Percentiles rank a stretch among this genome's conserved stretches.
These are phyloP conservation scores for Podarcis raffonei DNA, from an alignment of 2,113 vertebrate species.

Conservation along the genomic window DNA sequence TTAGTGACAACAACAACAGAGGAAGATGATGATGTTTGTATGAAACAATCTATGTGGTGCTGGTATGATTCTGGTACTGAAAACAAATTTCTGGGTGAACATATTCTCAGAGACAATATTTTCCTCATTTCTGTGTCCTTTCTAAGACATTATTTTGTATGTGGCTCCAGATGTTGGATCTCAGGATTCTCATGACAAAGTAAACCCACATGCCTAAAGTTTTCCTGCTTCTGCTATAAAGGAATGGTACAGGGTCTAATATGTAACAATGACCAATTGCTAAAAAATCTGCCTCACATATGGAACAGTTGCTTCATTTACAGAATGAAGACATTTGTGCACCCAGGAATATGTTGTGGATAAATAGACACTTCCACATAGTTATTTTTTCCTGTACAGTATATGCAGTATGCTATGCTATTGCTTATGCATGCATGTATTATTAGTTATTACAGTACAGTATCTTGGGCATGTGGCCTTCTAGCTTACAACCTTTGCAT, in stretches of 20 bases:
- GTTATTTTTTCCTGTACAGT: background rate
- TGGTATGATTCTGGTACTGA: no score
- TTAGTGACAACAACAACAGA: no score
- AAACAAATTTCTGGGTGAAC: no score
- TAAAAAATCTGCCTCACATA: background rate
- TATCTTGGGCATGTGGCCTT: background rate
- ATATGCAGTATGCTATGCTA: background rate
- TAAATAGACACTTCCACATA: background rate
- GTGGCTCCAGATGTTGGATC: no score
- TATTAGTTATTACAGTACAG: background rate
- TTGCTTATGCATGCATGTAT: background rate
- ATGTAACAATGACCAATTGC: background rate
- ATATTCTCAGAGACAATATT: no score
- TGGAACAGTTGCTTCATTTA: background rate
- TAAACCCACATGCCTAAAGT: no score
- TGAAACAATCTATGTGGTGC: no score
- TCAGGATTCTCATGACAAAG: no score
- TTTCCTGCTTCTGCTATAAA: background rate
- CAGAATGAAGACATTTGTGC: background rate
- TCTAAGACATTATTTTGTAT: no score
- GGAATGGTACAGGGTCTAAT: background rate
- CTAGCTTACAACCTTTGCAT: background rate
- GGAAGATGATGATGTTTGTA: no score
- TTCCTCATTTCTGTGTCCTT: no score
- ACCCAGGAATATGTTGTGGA: background rate